A percentile compares a stretch with the other conserved stretches of the same genome.
phyloP scores from a whole-genome alignment of 2,888 invertebrate genomes.

The Vandiemenella viatica region DNA sequence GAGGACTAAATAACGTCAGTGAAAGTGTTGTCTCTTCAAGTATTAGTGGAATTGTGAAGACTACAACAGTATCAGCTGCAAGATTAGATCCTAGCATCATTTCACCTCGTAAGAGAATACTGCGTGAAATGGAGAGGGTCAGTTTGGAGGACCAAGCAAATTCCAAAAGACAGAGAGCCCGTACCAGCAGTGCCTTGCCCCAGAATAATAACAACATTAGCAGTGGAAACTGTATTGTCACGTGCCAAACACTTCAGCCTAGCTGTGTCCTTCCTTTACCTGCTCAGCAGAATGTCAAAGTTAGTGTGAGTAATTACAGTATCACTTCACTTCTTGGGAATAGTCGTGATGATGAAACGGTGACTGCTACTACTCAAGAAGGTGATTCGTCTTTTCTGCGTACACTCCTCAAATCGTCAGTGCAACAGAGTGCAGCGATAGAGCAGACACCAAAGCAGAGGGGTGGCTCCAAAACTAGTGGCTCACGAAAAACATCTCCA shows the following conservation, averaged over 20 bases:
- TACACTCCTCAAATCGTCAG: slow-evolving; percentile 31
- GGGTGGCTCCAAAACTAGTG: slow-evolving; percentile 26
- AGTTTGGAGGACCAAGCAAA: slow-evolving; percentile 49
- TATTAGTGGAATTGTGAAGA: slow-evolving; percentile 13
- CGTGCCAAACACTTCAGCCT: slow-evolving; percentile 23
- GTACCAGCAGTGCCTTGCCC: slow-evolving; percentile 19
- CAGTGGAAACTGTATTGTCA: slow-evolving; percentile 24
- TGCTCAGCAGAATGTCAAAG: slow-evolving; percentile 26
- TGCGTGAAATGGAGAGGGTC: slow-evolving; percentile 66
- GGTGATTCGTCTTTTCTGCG: slow-evolving; percentile 23
- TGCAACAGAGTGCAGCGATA: slow-evolving; percentile 25
- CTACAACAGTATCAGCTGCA: slow-evolving; percentile 10
- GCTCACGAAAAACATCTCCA: slow-evolving; percentile 12
- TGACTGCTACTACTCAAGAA: slow-evolving; percentile 6
- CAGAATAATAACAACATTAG: slow-evolving; percentile 21
- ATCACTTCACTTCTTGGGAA: slow-evolving; percentile 59
- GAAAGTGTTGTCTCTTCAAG: slow-evolving; percentile 5
- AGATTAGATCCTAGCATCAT: slow-evolving; percentile 40
- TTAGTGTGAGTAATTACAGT: slow-evolving; percentile 54
- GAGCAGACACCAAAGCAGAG: slow-evolving; percentile 31
- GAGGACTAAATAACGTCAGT: slow-evolving; percentile 5
- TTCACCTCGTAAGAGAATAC: slow-evolving; percentile 67
- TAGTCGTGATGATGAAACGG: slow-evolving; percentile 6
- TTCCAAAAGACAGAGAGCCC: slow-evolving; percentile 30
- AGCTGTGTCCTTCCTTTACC: slow-evolving; percentile 18